phyloP scores from a whole-genome alignment of 2,888 invertebrate species.

The Nomada goodeniana region DNA sequence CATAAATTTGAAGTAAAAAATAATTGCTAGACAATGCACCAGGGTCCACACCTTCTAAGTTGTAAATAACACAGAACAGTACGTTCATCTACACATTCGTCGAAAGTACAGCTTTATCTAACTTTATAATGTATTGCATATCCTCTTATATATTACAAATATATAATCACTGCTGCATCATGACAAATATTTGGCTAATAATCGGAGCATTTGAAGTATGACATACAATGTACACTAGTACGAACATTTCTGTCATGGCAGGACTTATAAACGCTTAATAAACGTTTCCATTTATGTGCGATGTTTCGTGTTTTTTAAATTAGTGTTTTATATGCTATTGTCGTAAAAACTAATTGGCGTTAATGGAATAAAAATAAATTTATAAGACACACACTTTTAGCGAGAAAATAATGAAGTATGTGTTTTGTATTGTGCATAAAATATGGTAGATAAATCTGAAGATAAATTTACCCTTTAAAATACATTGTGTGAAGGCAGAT shows the following conservation, averaged over 20 bases:
- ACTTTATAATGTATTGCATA: constrained; percentile 43
- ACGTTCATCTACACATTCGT: constrained; percentile 30
- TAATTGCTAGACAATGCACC: constrained; percentile 53
- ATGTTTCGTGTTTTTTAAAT: constrained; percentile 23
- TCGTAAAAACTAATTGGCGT: constrained; percentile 22
- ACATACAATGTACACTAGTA: constrained; percentile 49
- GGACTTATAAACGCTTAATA: constrained; percentile 39
- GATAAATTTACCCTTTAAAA: constrained; percentile 17
- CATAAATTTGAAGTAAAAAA: constrained; percentile 24
- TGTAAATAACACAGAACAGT: constrained; percentile 56
- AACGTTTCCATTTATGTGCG: constrained; percentile 11
- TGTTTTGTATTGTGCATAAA: constrained; percentile 35
- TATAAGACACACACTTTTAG: constrained; percentile 23
- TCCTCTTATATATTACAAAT: constrained; percentile 43
- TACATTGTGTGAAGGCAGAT: constrained; percentile 17
- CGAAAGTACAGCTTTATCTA: constrained; percentile 41
- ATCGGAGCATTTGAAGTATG: constrained; percentile 34
- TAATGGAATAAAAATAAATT: constrained; percentile 31
- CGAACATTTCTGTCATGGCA: constrained; percentile 54
- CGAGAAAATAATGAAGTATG: constrained; percentile 18
- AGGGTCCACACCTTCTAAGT: constrained; percentile 39
- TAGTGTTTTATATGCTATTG: constrained; percentile 6
- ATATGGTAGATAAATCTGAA: constrained; percentile 14
- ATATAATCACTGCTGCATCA: constrained; percentile 38
- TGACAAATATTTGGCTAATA: constrained; percentile 51